Evolutionary conservation across 2,888 invertebrate genomes (phyloP), one percentile per base, ranked within the genome.

Genomic region (Caenorhabditis sp.): DNA sequence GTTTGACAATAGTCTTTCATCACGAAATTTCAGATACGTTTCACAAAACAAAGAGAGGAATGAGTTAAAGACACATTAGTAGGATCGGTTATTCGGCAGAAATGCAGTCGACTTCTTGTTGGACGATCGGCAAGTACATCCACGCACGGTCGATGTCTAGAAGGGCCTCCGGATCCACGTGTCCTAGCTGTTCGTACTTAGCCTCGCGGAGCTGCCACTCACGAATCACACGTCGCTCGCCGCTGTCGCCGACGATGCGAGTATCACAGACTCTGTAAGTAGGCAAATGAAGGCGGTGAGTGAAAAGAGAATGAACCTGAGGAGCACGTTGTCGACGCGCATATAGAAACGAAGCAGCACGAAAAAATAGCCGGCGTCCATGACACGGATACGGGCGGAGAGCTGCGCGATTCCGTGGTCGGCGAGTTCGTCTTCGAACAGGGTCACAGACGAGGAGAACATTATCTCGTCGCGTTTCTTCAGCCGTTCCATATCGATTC

Each of bases 351-450:
- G 92, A 71, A 95, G 90, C 7, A 99, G 91, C 53, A 96, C 92
- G 89, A 95, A 97, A 91, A 95, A 96, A 80, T 95, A 94, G 17
- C 70, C 73, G 41, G 93, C 93, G 0, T 95, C 95, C 99, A 99
- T 99, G 1, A 96, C 96, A 88, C 99, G 93, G 37, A 91, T 63
- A 17, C 83, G 73, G 7, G 83, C 83, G n/a, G 80, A 75, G 55
- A 99, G 94, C 93, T 97, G 93, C 1, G 98, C 95, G 63, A 95
- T 93, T 15, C 99, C 99, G 91, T 99, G 95, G 90, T 99, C 99
- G 89, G 97, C 97, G 50, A 99, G 91, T 90, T 99, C 99, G 91
- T 99, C 99, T 91, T 99, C 99, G 91, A 94, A 99, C 37, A 99
- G 91, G 66, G 94, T 93, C 32, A 98, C 45, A n/a, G 53, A 58